Evolutionary conservation across 2,113 vertebrate species (phyloP).

Genomic region (Psilopogon haemacephalus): DNA sequence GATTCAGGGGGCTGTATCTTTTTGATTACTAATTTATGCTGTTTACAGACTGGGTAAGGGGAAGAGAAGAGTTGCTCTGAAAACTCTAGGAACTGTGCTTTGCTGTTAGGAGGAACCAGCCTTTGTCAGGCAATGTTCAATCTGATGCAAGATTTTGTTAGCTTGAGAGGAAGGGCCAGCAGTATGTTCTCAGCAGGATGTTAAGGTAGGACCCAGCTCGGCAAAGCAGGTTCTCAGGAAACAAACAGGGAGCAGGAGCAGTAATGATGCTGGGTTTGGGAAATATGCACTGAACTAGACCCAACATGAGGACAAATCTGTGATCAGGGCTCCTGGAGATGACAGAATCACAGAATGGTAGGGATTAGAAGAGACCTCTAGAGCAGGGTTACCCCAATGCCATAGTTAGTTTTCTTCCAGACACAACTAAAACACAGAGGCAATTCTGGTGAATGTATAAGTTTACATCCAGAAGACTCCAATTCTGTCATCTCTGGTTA

Average conservation of each 20-base stretch:
- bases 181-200: background rate
- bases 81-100: slow-evolving; percentile 21
- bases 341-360: too few relatives aligned
- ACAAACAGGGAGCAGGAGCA: rapidly evolving
- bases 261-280: rapidly evolving
- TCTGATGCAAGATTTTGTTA: background rate
- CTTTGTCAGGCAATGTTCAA: background rate
- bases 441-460: background rate
- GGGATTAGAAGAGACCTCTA: too few relatives aligned
- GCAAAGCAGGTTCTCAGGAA: background rate
- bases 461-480: slow-evolving; percentile 93
- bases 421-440: background rate
- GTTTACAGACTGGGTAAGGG: slow-evolving; percentile 15
- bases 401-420: background rate
- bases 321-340: background rate
- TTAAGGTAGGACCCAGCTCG: background rate
- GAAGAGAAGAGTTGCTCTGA: slow-evolving; percentile 3
- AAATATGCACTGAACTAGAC: background rate
- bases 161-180: background rate
- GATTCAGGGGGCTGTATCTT: slow-evolving; percentile 60
- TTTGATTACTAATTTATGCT: slow-evolving; percentile 66
- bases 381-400: too few relatives aligned
- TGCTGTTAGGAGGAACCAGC: background rate
- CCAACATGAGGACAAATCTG: rapidly evolving
- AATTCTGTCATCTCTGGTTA: slow-evolving; percentile 85